Base-by-base conservation (phyloP, 2,797 vertebrate species). In the Pogonophryne albipinna region DNA sequence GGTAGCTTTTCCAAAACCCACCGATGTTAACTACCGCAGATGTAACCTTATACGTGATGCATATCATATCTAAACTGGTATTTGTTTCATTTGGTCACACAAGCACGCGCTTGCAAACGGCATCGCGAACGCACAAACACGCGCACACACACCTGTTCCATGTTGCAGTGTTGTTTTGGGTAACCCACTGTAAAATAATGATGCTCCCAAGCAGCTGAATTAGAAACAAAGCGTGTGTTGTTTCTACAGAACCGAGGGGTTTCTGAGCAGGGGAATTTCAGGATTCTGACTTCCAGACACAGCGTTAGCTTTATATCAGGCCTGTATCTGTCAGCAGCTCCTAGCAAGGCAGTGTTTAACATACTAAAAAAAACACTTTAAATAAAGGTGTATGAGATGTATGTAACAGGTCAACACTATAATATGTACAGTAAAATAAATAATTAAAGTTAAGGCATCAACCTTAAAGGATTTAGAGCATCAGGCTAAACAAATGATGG, bases 61-160 rank as follows among this genome's bases (percentile, higher is more conserved):
- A 17, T 78, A 57, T 70, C 27, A 51, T 45, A 68, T 80, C 70
- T 52, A 75, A 78, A 68, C 65, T 62, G 38, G 1, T 53, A 38
- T 79, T 72, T 68, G 46, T 77, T 76, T 85, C 45, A n/a, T 74
- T 80, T 64, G 76, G 45, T 51, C 31, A 14, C 69, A 59, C 72
- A 12, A 11, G 59, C 68, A 51, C 55, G 75, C 79, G 71, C 68
- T 13, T 17, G 45, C 61, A 57, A n/a, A 57, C 75, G 62, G 77
- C 41, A 56, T 6, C 45, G 67, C 70, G 63, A 53, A 42, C 70
- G 17, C 68, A 49, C 51, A 50, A 74, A 17, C 46, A 20, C 82
- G 20, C 82, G 42, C 89, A 52, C 87, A 86, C 90, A 93, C 92
- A 93, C 92, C 92, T 94, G 92, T 93, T 93, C 88, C 88, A 80